Conservation (phyloP, 2,888 invertebrate genomes). For the Opisthograptis luteolata region DNA sequence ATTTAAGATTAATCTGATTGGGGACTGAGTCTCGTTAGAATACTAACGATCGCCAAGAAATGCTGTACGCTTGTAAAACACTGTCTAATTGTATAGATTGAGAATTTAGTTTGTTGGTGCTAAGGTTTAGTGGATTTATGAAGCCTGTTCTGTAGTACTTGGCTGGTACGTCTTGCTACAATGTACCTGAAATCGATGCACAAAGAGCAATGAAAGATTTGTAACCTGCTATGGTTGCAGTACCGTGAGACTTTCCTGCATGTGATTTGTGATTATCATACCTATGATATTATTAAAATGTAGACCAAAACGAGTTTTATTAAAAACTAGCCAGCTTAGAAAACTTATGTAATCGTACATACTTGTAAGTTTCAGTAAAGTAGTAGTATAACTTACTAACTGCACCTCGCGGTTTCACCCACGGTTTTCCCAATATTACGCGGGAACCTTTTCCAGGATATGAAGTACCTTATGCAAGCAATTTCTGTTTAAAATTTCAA, state of each 20-base stretch:
- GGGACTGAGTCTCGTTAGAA: constrained; percentile 69
- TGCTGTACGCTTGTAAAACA: constrained; percentile 41
- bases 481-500: no score
- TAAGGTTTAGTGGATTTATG: constrained; percentile 27
- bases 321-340: no score
- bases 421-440: no score
- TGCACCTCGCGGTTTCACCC: no score
- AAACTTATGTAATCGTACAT: no score
- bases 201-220: constrained; percentile 4
- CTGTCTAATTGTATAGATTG: constrained; percentile 46
- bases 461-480: no score
- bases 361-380: no score
- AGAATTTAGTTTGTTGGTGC: constrained; percentile 41
- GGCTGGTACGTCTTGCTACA: constrained; percentile 6
- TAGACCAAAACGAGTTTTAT: no score
- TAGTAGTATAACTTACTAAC: no score
- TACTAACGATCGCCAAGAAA: constrained; percentile 62
- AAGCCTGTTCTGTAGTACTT: constrained; percentile 15
- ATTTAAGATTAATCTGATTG: constrained; percentile 83
- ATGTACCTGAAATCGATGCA: constrained; percentile 5
- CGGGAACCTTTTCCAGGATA: no score
- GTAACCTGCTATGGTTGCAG: constrained; percentile 1
- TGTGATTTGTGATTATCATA: background rate
- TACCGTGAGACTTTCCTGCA: constrained; percentile 4
- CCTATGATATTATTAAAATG: no score